Evolutionary conservation across 2,888 invertebrate genomes (phyloP).

Genomic region (Drosophila antonietae): DNA sequence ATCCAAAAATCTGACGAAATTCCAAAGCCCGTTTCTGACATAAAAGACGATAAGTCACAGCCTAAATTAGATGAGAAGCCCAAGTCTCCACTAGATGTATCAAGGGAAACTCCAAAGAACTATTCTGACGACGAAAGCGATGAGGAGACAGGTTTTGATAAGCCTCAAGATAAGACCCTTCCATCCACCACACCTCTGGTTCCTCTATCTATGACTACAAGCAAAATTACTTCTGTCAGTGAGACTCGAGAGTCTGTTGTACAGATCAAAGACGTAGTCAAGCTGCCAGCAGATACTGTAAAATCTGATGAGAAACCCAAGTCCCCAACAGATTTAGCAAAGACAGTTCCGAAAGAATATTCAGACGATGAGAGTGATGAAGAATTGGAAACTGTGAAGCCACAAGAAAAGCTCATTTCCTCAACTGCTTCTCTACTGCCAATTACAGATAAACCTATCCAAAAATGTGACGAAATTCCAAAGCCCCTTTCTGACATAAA

Average conservation of each 20-base stretch:
- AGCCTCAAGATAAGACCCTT: background rate
- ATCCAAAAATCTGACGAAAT: background rate
- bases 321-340: background rate
- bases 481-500: background rate
- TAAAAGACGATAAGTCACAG: background rate
- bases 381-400: background rate
- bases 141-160: too few relatives aligned
- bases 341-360: background rate
- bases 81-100: too few relatives aligned
- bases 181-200: background rate
- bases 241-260: background rate
- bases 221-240: background rate
- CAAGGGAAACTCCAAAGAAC: too few relatives aligned
- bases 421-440: background rate
- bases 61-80: background rate
- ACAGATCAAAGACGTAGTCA: conserved; percentile 2
- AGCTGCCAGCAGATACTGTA: background rate
- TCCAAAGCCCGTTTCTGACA: background rate
- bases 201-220: background rate
- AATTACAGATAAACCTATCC: background rate
- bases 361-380: background rate
- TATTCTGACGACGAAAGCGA: too few relatives aligned
- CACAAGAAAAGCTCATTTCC: background rate
- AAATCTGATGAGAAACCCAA: background rate
- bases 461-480: background rate